Percentiles rank a stretch among this genome's conserved stretches.
Evolutionary conservation across 2,113 vertebrate genomes (phyloP).

Genomic region (Oxyura jamaicensis): DNA sequence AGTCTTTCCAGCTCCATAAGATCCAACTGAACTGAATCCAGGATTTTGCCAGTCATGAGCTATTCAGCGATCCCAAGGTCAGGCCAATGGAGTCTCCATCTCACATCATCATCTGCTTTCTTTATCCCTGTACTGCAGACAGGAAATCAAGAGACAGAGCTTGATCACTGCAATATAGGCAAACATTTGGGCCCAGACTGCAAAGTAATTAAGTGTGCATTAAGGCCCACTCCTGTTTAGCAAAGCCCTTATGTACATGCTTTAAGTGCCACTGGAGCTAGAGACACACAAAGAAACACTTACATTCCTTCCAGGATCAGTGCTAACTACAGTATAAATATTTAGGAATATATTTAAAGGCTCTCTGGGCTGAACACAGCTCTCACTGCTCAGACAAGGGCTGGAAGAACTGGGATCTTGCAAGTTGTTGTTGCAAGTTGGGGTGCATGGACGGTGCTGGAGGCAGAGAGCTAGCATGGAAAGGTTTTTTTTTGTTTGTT

Average conservation of each 20-base stretch:
- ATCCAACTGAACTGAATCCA: constrained; percentile 45
- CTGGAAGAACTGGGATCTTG: background rate
- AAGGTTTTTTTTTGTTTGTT: constrained; percentile 13
- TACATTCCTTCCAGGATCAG: constrained; percentile 22
- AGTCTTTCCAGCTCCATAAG: constrained; percentile 28
- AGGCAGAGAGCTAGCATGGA: background rate
- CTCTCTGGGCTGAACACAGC: background rate
- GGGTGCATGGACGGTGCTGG: background rate
- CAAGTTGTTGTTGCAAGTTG: background rate
- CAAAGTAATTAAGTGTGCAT: constrained; percentile 55
- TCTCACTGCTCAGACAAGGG: background rate
- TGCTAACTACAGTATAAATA: background rate
- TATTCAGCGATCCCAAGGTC: constrained; percentile 30
- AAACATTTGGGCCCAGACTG: constrained; percentile 15
- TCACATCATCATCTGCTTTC: constrained; percentile 13
- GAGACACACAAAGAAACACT: constrained; percentile 11
- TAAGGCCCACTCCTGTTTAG: constrained; percentile 13
- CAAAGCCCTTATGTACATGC: constrained; percentile 1
- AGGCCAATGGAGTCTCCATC: constrained; percentile 17
- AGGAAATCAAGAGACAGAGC: constrained; percentile 43
- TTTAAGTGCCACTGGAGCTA: constrained; percentile 23
- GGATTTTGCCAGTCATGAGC: constrained; percentile 28
- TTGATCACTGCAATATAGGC: constrained; percentile 10
- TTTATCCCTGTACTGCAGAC: constrained; percentile 1
- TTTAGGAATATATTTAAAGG: constrained; percentile 2